Conservation (phyloP, 2,888 invertebrate species). For the Euzophera pinguis region DNA sequence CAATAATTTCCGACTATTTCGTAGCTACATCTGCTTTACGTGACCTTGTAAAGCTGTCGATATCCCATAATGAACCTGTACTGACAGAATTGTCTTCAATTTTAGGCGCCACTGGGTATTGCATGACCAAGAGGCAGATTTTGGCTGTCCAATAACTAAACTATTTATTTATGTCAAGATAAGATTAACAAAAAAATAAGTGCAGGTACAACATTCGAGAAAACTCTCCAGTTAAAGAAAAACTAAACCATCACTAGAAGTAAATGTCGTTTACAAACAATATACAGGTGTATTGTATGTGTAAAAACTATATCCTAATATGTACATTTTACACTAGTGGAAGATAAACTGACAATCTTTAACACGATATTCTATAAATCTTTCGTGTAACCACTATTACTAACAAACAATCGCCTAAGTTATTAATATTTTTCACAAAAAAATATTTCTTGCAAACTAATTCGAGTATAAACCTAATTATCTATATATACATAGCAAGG, state of each 20-base stretch:
- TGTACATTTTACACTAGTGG: conserved; percentile 75
- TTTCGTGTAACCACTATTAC: conserved; percentile 63
- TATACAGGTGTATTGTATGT: conserved; percentile 62
- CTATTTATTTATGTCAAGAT: conserved; percentile 74
- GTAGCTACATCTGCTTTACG: conserved; percentile 58
- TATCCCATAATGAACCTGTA: conserved; percentile 62
- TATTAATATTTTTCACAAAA: conserved; percentile 71
- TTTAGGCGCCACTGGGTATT: conserved; percentile 57
- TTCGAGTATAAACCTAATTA: conserved; percentile 77
- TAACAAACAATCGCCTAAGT: conserved; percentile 60
- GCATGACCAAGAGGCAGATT: conserved; percentile 54
- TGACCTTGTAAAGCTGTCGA: conserved; percentile 71
- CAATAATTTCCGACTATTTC: conserved; percentile 56
- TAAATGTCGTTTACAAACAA: conserved; percentile 60
- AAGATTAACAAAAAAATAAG: conserved; percentile 76
- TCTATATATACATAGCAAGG: conserved; percentile 76
- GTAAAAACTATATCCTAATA: conserved; percentile 67
- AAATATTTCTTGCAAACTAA: conserved; percentile 78
- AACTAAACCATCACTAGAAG: conserved; percentile 74
- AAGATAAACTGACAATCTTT: conserved; percentile 80
- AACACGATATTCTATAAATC: conserved; percentile 69
- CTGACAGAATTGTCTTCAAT: conserved; percentile 71
- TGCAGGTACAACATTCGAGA: conserved; percentile 81
- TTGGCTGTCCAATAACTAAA: conserved; percentile 54
- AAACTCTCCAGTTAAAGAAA: conserved; percentile 73